These are phyloP conservation scores for Telmatherina bonti DNA, from an alignment of 2,797 vertebrate species.

Conservation along the genomic window DNA sequence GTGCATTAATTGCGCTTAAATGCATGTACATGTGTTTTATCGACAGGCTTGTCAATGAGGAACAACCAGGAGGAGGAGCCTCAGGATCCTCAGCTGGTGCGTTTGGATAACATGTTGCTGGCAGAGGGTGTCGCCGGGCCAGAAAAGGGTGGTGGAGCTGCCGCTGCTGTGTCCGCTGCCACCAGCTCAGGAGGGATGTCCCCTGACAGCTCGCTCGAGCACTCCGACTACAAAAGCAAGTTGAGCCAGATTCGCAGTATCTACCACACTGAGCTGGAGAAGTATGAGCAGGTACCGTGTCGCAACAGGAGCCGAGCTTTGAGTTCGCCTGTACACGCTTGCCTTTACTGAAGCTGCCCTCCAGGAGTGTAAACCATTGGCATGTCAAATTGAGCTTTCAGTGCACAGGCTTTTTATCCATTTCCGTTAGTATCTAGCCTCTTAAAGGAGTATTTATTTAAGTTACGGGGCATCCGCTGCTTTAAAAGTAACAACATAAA, in stretches of 20 bases:
- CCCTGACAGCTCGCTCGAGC: constrained; percentile 93
- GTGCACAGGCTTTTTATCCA: constrained; percentile 3
- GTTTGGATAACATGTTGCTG: constrained; percentile 94
- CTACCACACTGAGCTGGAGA: constrained; percentile 96
- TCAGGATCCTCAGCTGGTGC: constrained; percentile 92
- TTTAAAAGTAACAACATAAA: background rate
- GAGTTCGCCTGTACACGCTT: constrained; percentile 67
- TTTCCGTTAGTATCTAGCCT: background rate
- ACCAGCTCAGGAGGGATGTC: constrained; percentile 92
- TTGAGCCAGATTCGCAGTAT: constrained; percentile 95
- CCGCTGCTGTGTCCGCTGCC: constrained; percentile 89
- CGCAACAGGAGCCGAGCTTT: constrained; percentile 59
- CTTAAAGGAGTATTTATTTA: no score
- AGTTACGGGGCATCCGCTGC: background rate
- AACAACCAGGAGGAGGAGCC: constrained; percentile 92
- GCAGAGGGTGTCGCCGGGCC: constrained; percentile 94
- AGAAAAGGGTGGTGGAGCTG: constrained; percentile 91
- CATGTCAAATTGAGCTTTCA: constrained; percentile 52
- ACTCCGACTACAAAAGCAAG: constrained; percentile 96
- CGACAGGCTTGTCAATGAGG: constrained; percentile 90
- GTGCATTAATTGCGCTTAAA: background rate
- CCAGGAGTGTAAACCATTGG: constrained; percentile 47
- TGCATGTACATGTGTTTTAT: constrained; percentile 7
- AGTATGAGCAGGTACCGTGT: constrained; percentile 92
- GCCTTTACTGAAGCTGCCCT: constrained; percentile 53